phyloP scores from a whole-genome alignment of 2,888 invertebrate species.

The Agrotis exclamationis region DNA sequence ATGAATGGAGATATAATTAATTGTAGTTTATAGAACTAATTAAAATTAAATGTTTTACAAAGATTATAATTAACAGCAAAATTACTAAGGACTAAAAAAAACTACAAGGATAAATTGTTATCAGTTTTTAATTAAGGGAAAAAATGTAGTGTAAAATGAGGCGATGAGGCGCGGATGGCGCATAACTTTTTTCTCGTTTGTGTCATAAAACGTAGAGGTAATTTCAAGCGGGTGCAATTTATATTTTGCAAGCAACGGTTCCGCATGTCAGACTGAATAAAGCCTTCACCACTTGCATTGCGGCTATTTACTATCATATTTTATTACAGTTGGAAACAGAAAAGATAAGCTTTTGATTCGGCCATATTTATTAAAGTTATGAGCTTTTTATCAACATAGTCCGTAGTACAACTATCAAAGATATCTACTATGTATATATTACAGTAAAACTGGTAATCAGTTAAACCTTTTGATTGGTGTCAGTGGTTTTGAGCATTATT shows the following conservation, averaged over 20 bases:
- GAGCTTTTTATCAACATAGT: neutral
- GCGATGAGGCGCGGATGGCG: slow-evolving; percentile 73
- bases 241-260: slow-evolving; percentile 81
- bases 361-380: slow-evolving; percentile 5
- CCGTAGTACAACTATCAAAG: neutral
- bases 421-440: neutral
- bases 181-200: slow-evolving; percentile 80
- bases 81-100: slow-evolving; percentile 32
- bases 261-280: slow-evolving; percentile 78
- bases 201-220: slow-evolving; percentile 84
- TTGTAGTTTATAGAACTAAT: slow-evolving; percentile 50
- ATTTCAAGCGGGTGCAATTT: slow-evolving; percentile 84
- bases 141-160: slow-evolving; percentile 70
- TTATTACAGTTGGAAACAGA: slow-evolving; percentile 55
- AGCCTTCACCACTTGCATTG: slow-evolving; percentile 76
- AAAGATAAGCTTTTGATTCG: slow-evolving; percentile 6
- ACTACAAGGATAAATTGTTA: slow-evolving; percentile 46
- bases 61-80: slow-evolving; percentile 33
- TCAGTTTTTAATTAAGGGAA: slow-evolving; percentile 56
- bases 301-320: slow-evolving; percentile 62
- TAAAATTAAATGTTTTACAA: slow-evolving; percentile 50
- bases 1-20: slow-evolving; percentile 36
- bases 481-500: too few species aligned
- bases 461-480: too few species aligned
- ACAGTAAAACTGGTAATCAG: too few species aligned